Percentiles rank a stretch among this genome's conserved stretches.
phyloP scores from a whole-genome alignment of 2,888 invertebrate genomes.

The Baronia brevicornis region DNA sequence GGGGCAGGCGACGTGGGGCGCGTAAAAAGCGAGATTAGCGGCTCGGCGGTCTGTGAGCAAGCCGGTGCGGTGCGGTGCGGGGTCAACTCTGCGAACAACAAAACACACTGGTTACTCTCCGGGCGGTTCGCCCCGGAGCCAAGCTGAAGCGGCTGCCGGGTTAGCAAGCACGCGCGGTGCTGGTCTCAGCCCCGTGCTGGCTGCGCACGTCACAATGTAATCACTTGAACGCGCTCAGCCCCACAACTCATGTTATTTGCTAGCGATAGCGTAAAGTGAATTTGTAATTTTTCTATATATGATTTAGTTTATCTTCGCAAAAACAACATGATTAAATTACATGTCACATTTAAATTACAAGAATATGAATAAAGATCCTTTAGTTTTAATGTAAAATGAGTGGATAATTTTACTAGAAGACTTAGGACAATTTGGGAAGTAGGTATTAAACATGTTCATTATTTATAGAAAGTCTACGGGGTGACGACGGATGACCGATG shows the following conservation, averaged over 20 bases:
- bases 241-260: conserved; percentile 9
- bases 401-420: too few relatives aligned
- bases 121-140: conserved; percentile 66
- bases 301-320: too few relatives aligned
- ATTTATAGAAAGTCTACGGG: too few relatives aligned
- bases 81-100: conserved; percentile 76
- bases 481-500: too few relatives aligned
- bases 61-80: conserved; percentile 73
- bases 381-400: too few relatives aligned
- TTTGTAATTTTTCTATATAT: too few relatives aligned
- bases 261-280: conserved; percentile 8
- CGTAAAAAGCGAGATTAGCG: conserved; percentile 74
- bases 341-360: too few relatives aligned
- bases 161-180: conserved; percentile 64
- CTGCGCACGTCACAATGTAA: conserved; percentile 14
- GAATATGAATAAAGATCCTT: too few relatives aligned
- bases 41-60: conserved; percentile 74
- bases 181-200: conserved; percentile 47
- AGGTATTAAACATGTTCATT: too few relatives aligned
- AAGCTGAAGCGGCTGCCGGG: conserved; percentile 74
- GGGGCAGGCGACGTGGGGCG: conserved; percentile 67
- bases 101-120: conserved; percentile 74
- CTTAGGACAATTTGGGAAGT: too few relatives aligned
- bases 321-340: too few relatives aligned
- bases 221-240: neutral